Evolutionary conservation across 1,140 invertebrate species (phyloP), one percentile per base, ranked within the genome.

Genomic region (Carposina sasakii): DNA sequence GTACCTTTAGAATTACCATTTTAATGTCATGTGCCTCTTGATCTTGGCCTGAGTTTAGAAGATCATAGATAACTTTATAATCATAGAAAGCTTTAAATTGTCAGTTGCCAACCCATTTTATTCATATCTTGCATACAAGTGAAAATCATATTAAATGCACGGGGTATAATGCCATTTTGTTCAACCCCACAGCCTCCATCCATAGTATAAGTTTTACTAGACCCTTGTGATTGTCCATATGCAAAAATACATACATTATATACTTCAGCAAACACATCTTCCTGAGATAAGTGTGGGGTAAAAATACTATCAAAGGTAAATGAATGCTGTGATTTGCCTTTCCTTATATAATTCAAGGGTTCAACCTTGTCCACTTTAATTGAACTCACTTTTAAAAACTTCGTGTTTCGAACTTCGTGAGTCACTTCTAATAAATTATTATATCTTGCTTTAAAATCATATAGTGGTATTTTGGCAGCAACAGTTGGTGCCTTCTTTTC

Each of bases 141-240:
- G 62, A 96, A 97, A 33, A 97, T 92, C 60, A 92, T 88, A 46
- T 90, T 85, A 1, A 95, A 90, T 0, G 93, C 91, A 55, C 94
- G 86, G 4, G 95, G 94, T 58, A 97, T 96, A 77, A 97, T 94
- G 16, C 92, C 88, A 53, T 81, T 72, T 52, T 81, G 85, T 3
- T 90, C 87, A 12, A 71, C 55, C 2, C 86, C 87, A 34, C 71
- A 61, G 3, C 87, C 79, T 19, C 92, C 92, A 65, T 93, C 90
- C 92, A 93, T 93, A 0, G 92, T 93, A 46, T 90, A 92, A 50
- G 96, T 98, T 87, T 98, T 98, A 0, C 96, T 96, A 65, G 93
- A 96, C 22, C 96, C n/a, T n/a, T n/a, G 95, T 3, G 96, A 98
- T 82, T 98, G 96, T 0, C 96, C 96, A 83, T 98, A 98, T 2